These are phyloP conservation scores for Chauna torquata DNA, from an alignment of 2,113 vertebrate genomes.

Conservation along the genomic window DNA sequence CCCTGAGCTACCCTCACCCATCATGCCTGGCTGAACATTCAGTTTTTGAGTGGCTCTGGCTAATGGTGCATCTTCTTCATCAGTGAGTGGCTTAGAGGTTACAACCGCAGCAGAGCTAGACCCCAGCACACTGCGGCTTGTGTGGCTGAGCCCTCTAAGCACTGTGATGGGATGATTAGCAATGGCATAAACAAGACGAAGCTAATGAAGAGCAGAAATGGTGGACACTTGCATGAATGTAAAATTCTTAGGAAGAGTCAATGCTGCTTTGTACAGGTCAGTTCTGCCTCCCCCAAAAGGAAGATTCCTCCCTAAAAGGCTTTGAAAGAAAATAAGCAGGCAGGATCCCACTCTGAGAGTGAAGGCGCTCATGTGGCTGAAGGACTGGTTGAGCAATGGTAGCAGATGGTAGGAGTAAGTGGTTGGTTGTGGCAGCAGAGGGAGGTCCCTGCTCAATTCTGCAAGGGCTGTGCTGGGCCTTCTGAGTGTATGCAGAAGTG, in stretches of 20 bases:
- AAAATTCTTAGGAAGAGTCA: neutral
- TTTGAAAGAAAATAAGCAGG: neutral
- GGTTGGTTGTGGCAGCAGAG: too few relatives aligned
- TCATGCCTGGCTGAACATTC: neutral
- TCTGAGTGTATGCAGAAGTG: too few relatives aligned
- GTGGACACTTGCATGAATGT: neutral
- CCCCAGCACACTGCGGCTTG: fast-evolving
- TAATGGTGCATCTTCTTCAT: neutral
- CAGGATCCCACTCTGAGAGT: neutral
- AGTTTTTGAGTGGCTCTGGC: fast-evolving
- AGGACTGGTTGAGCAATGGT: neutral
- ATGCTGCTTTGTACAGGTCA: neutral
- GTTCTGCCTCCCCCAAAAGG: neutral
- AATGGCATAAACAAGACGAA: neutral
- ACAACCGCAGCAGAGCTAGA: neutral
- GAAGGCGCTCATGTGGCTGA: neutral
- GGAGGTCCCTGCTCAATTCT: too few relatives aligned
- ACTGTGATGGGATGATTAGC: neutral
- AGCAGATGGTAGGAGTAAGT: too few relatives aligned
- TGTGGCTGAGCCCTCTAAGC: neutral
- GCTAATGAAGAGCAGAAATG: neutral
- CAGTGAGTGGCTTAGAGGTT: neutral
- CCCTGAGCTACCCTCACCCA: fast-evolving
- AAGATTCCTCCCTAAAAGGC: too few relatives aligned
- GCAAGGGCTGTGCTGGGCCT: too few relatives aligned